Evolutionary conservation across 2,797 vertebrate genomes (phyloP).

Genomic region (Pantherophis alleghaniensis): DNA sequence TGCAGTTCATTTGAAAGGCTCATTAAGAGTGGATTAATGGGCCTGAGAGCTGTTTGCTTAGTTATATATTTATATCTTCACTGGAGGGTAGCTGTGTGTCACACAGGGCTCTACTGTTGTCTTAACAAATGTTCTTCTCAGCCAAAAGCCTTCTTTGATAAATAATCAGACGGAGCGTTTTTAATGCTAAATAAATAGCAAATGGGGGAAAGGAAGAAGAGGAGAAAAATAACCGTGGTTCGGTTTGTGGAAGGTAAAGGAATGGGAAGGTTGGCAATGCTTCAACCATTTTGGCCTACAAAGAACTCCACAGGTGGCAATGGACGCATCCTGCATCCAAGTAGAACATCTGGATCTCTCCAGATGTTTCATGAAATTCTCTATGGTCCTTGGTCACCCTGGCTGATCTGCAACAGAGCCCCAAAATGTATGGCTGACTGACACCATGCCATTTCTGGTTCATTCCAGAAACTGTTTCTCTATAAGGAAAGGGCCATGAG

Average conservation of each 20-base stretch:
- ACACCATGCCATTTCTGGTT: background rate
- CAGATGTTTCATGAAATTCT: background rate
- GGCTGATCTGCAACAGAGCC: background rate
- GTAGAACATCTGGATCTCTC: background rate
- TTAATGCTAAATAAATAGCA: background rate
- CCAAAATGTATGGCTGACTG: background rate
- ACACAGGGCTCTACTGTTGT: background rate
- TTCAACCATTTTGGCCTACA: background rate
- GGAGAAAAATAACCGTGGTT: background rate
- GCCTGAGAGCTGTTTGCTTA: background rate
- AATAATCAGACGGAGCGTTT: background rate
- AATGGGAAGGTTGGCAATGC: background rate
- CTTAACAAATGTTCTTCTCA: background rate
- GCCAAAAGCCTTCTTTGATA: background rate
- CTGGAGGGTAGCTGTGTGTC: background rate
- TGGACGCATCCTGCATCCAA: background rate
- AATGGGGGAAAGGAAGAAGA: background rate
- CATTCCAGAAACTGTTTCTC: background rate
- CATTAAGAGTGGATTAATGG: background rate
- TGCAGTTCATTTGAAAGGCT: background rate
- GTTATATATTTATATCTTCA: background rate
- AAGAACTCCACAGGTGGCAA: background rate
- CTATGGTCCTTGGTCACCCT: background rate
- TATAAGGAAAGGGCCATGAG: background rate
- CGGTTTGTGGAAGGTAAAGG: background rate